Evolutionary conservation across 1,140 invertebrate genomes (phyloP), one percentile per base, ranked within the genome.

Genomic region (Macrostomum lignano): DNA sequence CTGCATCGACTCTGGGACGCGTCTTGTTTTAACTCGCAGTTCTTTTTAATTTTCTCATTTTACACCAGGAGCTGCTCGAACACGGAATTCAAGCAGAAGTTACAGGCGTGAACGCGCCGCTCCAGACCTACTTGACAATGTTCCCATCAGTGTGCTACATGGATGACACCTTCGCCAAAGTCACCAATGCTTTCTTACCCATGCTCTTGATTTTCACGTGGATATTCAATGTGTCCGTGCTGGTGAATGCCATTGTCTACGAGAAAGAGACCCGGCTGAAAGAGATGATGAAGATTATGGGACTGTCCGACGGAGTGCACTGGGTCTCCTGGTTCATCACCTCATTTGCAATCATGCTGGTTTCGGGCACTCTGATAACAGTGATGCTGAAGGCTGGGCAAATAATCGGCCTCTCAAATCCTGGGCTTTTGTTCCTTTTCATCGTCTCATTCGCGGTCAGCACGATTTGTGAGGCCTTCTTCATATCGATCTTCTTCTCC

Each of bases 121-220:
- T n/a, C n/a, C n/a, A n/a, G n/a, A n/a, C n/a, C n/a, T n/a, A n/a
- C n/a, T n/a, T n/a, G n/a, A n/a, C n/a, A n/a, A n/a, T n/a, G n/a
- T n/a, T n/a, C n/a, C 74, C 74, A 0, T 74, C 73, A 55, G 67
- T 71, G 0, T 58, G 62, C 9, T 77, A 69, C 49, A 62, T 67
- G 15, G 62, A 65, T 36, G 75, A 79, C 49, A 61, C 63, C 7
- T 60, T 76, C 35, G 44, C 72, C 14, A 53, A 66, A 31, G 66
- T 66, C n/a, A 60, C 69, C 17, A 60, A 61, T 3, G 44, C 60
- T 21, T 65, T 55, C 47, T 72, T 76, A 31, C 70, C 72, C 0
- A 55, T 76, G 35, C 68, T 81, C 30, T 66, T 76, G 33, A 65
- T 65, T 1, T 41, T 69, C 2, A 56, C 64, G 2, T 69, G 67